Percentiles rank a stretch among this genome's conserved stretches.
Conservation (phyloP, 35 echinoderm and acorn worm species). For the Lytechinus pictus region DNA sequence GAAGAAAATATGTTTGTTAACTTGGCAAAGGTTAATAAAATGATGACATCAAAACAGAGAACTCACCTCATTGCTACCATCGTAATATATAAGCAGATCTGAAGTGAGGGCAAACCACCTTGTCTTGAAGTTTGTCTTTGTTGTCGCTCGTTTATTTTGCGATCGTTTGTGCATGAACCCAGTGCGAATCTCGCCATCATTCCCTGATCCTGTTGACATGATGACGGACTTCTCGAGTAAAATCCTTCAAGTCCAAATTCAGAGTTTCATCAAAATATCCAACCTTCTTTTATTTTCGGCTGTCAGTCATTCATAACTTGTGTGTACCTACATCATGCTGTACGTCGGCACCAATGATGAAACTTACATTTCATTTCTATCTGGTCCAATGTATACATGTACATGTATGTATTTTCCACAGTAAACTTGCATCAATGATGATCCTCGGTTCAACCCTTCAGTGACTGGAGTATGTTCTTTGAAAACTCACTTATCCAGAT, state of each 20-base stretch:
- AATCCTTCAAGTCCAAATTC: background rate
- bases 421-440: background rate
- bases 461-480: no score
- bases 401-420: background rate
- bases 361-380: background rate
- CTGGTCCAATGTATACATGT: background rate
- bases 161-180: conserved; percentile 30
- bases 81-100: background rate
- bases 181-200: conserved; percentile 4
- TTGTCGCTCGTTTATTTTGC: conserved; percentile 28
- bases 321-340: background rate
- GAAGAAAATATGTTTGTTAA: no score
- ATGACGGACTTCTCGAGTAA: background rate
- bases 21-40: background rate
- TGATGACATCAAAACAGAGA: background rate
- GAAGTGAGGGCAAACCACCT: conserved; percentile 24
- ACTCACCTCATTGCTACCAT: conserved; percentile 25
- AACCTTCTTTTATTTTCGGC: background rate
- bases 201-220: conserved; percentile 8
- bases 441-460: background rate
- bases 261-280: background rate
- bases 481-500: no score
- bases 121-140: conserved; percentile 27
- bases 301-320: background rate
- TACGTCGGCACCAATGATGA: background rate